Conservation (phyloP, 2,888 invertebrate genomes). For the Celastrina argiolus region DNA sequence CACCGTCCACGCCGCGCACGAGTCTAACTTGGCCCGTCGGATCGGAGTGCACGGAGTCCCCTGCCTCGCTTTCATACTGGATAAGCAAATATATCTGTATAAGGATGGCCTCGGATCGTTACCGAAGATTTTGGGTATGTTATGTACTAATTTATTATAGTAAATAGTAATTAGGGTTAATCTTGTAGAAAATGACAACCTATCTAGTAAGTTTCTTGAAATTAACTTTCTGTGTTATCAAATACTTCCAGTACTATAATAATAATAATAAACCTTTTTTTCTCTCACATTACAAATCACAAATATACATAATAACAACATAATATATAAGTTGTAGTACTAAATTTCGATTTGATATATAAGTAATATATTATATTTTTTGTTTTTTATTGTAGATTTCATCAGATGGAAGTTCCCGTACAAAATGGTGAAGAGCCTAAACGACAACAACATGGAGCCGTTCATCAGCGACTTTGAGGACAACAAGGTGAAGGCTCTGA, state of each 20-base stretch:
- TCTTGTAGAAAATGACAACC: too few species aligned
- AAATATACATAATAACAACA: too few species aligned
- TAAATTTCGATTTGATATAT: too few species aligned
- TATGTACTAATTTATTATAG: too few species aligned
- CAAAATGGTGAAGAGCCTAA: slow-evolving; percentile 84
- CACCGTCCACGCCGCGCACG: slow-evolving; percentile 89
- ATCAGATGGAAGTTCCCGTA: slow-evolving; percentile 92
- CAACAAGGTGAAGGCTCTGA: slow-evolving; percentile 92
- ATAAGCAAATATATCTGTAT: slow-evolving; percentile 90
- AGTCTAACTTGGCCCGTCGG: slow-evolving; percentile 85
- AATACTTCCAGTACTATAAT: too few species aligned
- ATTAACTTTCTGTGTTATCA: too few species aligned
- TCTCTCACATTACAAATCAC: too few species aligned
- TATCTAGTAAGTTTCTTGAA: too few species aligned
- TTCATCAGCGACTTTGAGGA: slow-evolving; percentile 94
- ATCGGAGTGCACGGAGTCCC: slow-evolving; percentile 90
- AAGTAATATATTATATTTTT: too few species aligned
- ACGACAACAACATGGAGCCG: slow-evolving; percentile 83
- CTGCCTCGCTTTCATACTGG: slow-evolving; percentile 86
- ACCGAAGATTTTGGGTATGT: slow-evolving; percentile 87
- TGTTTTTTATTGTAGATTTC: slow-evolving; percentile 81
- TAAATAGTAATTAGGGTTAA: too few species aligned
- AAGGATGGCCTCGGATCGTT: slow-evolving; percentile 88
- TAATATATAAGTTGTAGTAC: too few species aligned
- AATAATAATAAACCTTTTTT: too few species aligned